Conservation (phyloP, 2,113 vertebrate species). For the Petromus typicus region DNA sequence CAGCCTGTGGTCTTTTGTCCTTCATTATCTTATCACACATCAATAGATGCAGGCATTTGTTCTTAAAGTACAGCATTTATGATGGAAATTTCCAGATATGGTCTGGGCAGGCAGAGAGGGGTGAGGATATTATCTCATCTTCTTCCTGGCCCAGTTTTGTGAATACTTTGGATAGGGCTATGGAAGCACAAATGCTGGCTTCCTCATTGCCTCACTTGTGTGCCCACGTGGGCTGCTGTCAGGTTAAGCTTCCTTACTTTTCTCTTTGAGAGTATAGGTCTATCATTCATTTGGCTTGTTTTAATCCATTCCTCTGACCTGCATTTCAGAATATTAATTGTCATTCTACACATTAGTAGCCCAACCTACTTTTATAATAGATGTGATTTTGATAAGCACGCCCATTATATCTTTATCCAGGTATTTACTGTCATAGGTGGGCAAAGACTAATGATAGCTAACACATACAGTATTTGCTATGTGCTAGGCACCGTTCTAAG, state of each 20-base stretch:
- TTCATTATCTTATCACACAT: not conserved
- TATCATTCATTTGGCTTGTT: not conserved
- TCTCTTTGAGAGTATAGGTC: not conserved
- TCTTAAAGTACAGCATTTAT: not conserved
- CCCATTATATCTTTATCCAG: constrained; percentile 18
- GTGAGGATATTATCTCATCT: not conserved
- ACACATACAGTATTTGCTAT: not conserved
- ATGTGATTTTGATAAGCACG: not conserved
- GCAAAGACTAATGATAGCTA: constrained; percentile 52
- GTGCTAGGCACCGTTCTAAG: constrained; percentile 10
- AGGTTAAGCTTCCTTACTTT: too few relatives aligned
- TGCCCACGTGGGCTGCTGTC: not conserved
- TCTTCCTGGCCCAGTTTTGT: not conserved
- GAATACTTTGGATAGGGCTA: not conserved
- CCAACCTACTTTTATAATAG: not conserved
- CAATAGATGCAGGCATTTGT: not conserved
- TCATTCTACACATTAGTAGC: constrained; percentile 9
- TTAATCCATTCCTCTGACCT: constrained; percentile 13
- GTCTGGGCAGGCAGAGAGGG: not conserved
- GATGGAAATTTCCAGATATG: not conserved
- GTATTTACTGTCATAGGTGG: not conserved
- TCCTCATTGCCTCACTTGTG: not conserved
- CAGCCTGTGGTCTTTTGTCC: not conserved
- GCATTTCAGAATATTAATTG: constrained; percentile 38
- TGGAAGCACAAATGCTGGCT: not conserved